phyloP scores from a whole-genome alignment of 2,113 vertebrate species.

The Thinocorus orbignyianus region DNA sequence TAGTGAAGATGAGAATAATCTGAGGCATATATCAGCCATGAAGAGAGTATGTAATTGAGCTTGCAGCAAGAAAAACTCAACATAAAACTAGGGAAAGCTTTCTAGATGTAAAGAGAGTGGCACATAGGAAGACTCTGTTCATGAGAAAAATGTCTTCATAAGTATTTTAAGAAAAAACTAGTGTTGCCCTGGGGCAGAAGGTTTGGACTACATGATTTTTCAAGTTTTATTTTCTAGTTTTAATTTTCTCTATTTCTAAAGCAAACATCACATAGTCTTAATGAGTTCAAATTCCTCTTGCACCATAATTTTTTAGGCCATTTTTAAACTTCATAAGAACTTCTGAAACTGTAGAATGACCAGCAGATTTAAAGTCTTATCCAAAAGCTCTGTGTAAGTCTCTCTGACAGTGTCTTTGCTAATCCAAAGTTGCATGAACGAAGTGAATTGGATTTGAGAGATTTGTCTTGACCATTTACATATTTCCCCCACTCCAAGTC shows the following conservation, averaged over 20 bases:
- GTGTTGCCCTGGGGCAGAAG: neutral
- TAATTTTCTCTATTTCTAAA: neutral
- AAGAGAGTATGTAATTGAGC: neutral
- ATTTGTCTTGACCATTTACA: neutral
- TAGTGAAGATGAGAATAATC: neutral
- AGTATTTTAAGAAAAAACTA: neutral
- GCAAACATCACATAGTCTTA: neutral
- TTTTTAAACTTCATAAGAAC: neutral
- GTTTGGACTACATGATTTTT: neutral
- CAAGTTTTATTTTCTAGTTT: neutral
- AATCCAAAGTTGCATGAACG: no score
- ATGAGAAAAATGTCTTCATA: neutral
- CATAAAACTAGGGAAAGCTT: neutral
- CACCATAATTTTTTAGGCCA: neutral
- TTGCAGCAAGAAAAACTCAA: neutral
- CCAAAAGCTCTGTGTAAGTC: no score
- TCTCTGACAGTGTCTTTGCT: no score
- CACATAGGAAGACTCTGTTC: neutral
- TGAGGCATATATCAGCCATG: neutral
- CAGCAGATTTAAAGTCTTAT: neutral
- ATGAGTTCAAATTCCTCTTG: neutral
- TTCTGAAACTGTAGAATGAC: neutral
- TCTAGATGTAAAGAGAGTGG: neutral
- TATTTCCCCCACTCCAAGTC: neutral
- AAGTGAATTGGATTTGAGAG: no score